phyloP scores from a whole-genome alignment of 2,888 invertebrate species.

The Pyrocoelia pectoralis region DNA sequence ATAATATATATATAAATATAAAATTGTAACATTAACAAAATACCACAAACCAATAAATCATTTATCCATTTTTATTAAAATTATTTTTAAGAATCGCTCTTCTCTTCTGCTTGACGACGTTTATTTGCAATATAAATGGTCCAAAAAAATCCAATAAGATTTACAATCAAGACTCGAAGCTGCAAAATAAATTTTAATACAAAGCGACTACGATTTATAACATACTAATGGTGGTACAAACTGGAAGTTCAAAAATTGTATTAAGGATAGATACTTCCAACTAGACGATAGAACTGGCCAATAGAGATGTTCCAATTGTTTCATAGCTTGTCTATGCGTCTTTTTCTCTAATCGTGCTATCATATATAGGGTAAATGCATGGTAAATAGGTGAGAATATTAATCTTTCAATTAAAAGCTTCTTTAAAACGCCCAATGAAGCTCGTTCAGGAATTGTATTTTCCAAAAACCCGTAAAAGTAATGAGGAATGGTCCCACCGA shows the following conservation, averaged over 20 bases:
- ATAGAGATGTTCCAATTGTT: constrained; percentile 71
- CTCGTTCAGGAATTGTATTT: constrained; percentile 66
- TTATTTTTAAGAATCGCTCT: constrained; percentile 19
- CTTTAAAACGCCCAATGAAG: constrained; percentile 60
- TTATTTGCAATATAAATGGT: constrained; percentile 76
- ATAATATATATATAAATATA: constrained; percentile 2
- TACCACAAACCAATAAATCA: neutral
- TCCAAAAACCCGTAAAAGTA: constrained; percentile 76
- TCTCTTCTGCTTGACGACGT: constrained; percentile 64
- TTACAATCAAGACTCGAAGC: constrained; percentile 78
- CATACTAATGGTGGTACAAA: constrained; percentile 81
- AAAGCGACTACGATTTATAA: neutral
- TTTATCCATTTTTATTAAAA: neutral
- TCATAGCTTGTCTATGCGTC: constrained; percentile 69
- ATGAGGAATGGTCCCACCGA: constrained; percentile 82
- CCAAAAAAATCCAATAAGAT: constrained; percentile 82
- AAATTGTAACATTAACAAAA: neutral
- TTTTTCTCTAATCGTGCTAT: constrained; percentile 81
- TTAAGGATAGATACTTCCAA: constrained; percentile 78
- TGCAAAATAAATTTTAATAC: constrained; percentile 58
- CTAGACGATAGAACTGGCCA: constrained; percentile 73
- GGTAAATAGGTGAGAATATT: constrained; percentile 75
- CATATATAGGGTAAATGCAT: constrained; percentile 77
- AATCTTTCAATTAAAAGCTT: constrained; percentile 76
- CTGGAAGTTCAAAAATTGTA: constrained; percentile 77